A percentile compares a stretch with the other conserved stretches of the same genome.
phyloP scores from a whole-genome alignment of 2,113 vertebrate species.

The Nerophis lumbriciformis region DNA sequence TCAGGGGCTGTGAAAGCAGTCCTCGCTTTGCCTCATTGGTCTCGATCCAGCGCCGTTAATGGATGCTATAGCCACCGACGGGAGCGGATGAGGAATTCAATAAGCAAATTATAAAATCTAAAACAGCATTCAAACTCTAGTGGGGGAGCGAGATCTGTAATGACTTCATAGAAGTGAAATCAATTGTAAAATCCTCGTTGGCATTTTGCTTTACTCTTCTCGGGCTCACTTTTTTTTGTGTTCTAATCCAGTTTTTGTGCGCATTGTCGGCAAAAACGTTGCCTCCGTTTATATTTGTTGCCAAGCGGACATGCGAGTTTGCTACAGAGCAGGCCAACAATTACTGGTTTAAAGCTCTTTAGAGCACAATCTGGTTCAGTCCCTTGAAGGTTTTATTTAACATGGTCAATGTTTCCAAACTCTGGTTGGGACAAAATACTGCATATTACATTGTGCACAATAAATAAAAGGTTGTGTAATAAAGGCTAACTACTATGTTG shows the following conservation, averaged over 20 bases:
- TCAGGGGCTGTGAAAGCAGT: conserved; percentile 48
- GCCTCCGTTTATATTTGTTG: conserved; percentile 20
- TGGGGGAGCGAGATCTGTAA: conserved; percentile 63
- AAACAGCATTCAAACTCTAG: conserved; percentile 67
- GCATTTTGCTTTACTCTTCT: conserved; percentile 31
- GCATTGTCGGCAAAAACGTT: conserved; percentile 32
- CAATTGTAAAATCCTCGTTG: conserved; percentile 75
- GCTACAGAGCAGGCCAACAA: background rate
- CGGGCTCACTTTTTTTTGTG: conserved; percentile 14
- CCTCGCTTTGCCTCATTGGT: conserved; percentile 69
- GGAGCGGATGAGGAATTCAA: conserved; percentile 77
- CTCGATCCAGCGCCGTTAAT: conserved; percentile 67
- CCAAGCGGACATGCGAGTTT: conserved; percentile 15
- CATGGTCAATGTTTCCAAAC: no score
- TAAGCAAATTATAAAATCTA: conserved; percentile 79
- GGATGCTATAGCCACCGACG: conserved; percentile 72
- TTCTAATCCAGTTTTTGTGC: conserved; percentile 15
- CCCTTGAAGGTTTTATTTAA: no score
- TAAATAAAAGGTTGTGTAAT: no score
- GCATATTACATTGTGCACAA: no score
- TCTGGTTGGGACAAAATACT: no score
- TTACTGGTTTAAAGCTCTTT: no score
- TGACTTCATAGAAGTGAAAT: conserved; percentile 72
- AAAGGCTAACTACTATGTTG: no score
- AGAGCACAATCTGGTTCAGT: no score